Conservation (phyloP, 1,140 invertebrate genomes). For the Calosoma granatense region DNA sequence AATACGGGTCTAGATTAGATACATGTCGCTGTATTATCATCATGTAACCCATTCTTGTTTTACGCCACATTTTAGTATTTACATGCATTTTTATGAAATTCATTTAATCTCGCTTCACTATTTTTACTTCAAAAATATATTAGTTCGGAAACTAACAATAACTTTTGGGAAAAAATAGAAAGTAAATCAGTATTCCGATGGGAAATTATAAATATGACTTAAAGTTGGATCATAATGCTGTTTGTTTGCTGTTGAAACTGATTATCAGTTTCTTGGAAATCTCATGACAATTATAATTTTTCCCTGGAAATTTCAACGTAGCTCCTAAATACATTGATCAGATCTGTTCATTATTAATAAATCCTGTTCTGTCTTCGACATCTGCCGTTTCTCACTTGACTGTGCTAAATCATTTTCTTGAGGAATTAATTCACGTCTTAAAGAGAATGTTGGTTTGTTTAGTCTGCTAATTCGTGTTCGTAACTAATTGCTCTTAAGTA, state of each 20-base stretch:
- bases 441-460: background rate
- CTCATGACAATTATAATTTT: background rate
- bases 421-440: slow-evolving; percentile 2
- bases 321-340: background rate
- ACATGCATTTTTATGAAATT: too few relatives aligned
- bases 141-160: background rate
- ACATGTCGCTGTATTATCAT: too few relatives aligned
- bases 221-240: too few relatives aligned
- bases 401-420: background rate
- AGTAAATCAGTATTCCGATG: too few relatives aligned
- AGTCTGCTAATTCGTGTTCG: background rate
- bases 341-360: background rate
- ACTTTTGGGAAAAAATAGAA: background rate
- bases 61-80: too few relatives aligned
- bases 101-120: too few relatives aligned
- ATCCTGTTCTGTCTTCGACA: background rate
- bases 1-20: too few relatives aligned
- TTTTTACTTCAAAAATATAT: too few relatives aligned
- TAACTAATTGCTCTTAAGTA: background rate
- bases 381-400: slow-evolving; percentile 1
- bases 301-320: too few relatives aligned
- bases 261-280: background rate
- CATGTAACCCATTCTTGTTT: too few relatives aligned
- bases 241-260: background rate
- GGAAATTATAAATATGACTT: too few relatives aligned